phyloP scores from a whole-genome alignment of 2,113 vertebrate genomes.

The Manacus vitellinus region DNA sequence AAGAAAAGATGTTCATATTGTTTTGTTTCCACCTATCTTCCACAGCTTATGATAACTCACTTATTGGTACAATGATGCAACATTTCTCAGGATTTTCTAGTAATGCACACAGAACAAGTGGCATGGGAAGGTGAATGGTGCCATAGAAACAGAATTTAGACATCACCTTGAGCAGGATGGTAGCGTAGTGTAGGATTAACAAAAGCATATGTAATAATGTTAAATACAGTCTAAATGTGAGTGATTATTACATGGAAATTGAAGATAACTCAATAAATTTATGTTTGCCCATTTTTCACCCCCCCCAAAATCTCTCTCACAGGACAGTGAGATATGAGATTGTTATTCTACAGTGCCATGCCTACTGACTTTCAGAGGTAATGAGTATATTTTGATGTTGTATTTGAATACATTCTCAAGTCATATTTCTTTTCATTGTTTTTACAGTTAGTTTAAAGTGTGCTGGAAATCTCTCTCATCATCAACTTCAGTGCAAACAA shows the following conservation, averaged over 20 bases:
- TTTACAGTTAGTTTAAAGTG: background rate
- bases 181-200: background rate
- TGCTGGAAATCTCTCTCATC: background rate
- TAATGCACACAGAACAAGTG: background rate
- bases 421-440: background rate
- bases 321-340: background rate
- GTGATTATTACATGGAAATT: background rate
- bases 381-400: background rate
- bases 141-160: constrained; percentile 28
- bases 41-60: background rate
- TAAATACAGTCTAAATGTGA: background rate
- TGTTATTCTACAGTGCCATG: background rate
- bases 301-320: background rate
- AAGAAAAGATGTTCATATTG: background rate
- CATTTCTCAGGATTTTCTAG: background rate
- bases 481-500: background rate
- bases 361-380: background rate
- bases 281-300: background rate
- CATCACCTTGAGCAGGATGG: background rate
- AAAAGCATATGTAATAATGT: background rate
- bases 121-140: background rate
- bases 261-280: background rate
- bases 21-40: background rate
- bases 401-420: background rate
- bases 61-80: background rate